phyloP scores from a whole-genome alignment of 1,140 invertebrate species.

The Panagrolaimus sp. region DNA sequence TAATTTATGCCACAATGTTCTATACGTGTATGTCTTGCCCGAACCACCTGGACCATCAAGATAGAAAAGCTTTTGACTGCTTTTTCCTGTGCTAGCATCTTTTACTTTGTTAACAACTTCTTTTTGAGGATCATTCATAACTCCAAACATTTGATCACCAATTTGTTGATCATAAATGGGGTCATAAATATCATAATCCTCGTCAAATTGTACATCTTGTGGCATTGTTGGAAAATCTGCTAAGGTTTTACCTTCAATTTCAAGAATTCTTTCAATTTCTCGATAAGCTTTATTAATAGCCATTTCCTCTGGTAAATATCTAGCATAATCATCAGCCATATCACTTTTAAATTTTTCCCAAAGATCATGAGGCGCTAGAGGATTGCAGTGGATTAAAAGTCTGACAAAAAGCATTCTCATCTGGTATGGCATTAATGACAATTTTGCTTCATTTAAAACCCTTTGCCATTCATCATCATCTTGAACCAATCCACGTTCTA shows the following conservation, averaged over 20 bases:
- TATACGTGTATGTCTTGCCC: constrained; percentile 32
- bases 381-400: background rate
- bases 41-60: constrained; percentile 32
- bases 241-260: background rate
- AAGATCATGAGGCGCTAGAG: constrained; percentile 14
- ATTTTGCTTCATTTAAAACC: constrained; percentile 19
- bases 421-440: constrained; percentile 16
- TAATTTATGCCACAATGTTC: constrained; percentile 15
- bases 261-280: background rate
- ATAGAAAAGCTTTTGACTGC: constrained; percentile 1
- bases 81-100: background rate
- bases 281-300: background rate
- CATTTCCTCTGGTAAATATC: background rate
- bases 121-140: constrained; percentile 10
- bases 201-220: constrained; percentile 13
- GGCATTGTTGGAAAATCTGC: background rate
- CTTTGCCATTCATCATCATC: constrained; percentile 19
- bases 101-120: background rate
- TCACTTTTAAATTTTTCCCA: constrained; percentile 24
- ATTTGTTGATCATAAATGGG: background rate
- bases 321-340: constrained; percentile 22
- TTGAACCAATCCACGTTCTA: constrained; percentile 14
- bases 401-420: constrained; percentile 18
- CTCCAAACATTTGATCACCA: background rate
- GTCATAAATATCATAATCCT: constrained; percentile 1